Base-by-base conservation (phyloP, 2,797 vertebrate species). In the Buphagus erythrorhynchus region DNA sequence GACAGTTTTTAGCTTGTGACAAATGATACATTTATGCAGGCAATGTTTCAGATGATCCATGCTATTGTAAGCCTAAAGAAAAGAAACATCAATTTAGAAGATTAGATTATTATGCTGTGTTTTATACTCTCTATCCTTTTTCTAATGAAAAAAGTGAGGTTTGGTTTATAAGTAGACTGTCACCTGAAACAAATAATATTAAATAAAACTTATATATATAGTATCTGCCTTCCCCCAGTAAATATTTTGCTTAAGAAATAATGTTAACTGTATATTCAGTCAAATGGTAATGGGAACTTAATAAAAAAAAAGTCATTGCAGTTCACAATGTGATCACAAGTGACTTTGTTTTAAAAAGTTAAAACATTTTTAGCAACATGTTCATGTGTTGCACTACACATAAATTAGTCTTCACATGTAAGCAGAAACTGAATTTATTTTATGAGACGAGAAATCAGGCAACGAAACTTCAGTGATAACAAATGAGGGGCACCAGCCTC, bases 1-100 rank as follows among this genome's bases (percentile, higher is more conserved):
- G 97, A 98, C 97, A 98, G 92, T 95, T 98, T 98, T 97, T 98
- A 95, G 95, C 85, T 96, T 75, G 86, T 98, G 97, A 98, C 93
- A 97, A 98, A 98, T 97, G 96, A 97, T 93, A 93, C 92, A 90
- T 97, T 98, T 98, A 97, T 96, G 94, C 90, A 86, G 80, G 88
- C 75, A 69, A 82, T 97, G 94, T 97, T 97, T 97, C 96, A 97
- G 96, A 97, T 96, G 95, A 97, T 97, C 97, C 91, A 97, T 96
- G 88, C 72, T 97, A 92, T 95, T 97, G 95, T 94, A 97, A 97
- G 83, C 80, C 96, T 97, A 94, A 97, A 95, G 87, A 97, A 97
- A 97, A 88, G 92, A 97, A 97, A 67, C 95, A 95, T 97, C 94
- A 96, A 76, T 98, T 97, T 97, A 92, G 88, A 96, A 95, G 85